Evolutionary conservation across 2,113 vertebrate species (phyloP).

Genomic region (Hemibagrus wyckioides): DNA sequence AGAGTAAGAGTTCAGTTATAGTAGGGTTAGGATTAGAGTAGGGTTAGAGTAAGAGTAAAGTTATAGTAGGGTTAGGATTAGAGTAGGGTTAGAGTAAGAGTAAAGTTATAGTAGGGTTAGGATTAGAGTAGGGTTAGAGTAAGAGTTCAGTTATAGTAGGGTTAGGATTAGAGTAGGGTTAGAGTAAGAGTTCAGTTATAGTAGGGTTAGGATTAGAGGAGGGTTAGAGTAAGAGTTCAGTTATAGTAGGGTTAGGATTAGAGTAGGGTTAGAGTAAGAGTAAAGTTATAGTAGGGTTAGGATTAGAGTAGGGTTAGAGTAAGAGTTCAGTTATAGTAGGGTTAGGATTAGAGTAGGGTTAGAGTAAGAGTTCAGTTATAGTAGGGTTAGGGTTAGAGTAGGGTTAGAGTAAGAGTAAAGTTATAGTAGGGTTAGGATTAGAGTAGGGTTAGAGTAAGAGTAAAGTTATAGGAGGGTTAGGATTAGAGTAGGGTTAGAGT

Average conservation of each 20-base stretch:
- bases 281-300: neutral
- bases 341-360: neutral
- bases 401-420: too few relatives aligned
- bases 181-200: neutral
- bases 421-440: neutral
- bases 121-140: neutral
- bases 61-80: too few relatives aligned
- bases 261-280: neutral
- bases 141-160: neutral
- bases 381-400: neutral
- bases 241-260: neutral
- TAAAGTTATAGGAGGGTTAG: neutral
- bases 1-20: neutral
- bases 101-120: neutral
- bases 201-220: neutral
- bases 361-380: neutral
- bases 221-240: neutral
- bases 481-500: neutral
- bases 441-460: neutral
- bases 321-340: too few relatives aligned
- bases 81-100: neutral
- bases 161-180: neutral
- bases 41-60: too few relatives aligned
- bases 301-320: neutral
- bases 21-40: neutral